Evolutionary conservation across 2,888 invertebrate genomes (phyloP).

Genomic region (Thalpophila matura): DNA sequence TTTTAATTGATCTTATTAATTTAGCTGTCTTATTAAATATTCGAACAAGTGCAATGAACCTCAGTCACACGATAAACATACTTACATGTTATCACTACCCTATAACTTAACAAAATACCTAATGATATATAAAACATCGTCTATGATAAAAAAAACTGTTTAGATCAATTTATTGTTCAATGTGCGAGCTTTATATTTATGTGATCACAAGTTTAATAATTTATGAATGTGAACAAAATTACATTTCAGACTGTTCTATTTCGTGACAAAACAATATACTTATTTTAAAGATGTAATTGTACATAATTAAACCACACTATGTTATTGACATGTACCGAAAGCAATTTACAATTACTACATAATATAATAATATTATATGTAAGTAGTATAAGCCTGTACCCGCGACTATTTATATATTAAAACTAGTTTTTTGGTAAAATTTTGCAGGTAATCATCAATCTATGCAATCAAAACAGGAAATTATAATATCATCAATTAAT

Average conservation of each 20-base stretch:
- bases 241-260: conserved; percentile 30
- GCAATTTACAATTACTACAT: conserved; percentile 18
- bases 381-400: conserved; percentile 16
- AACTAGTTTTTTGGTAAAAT: conserved; percentile 54
- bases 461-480: conserved; percentile 4
- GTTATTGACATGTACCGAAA: conserved; percentile 17
- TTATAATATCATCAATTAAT: neutral
- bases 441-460: conserved; percentile 17
- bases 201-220: conserved; percentile 27
- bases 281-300: no score
- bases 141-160: conserved; percentile 8
- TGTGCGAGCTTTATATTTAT: conserved; percentile 35
- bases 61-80: conserved; percentile 32
- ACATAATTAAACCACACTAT: conserved; percentile 47
- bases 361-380: neutral
- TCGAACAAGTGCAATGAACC: conserved; percentile 42
- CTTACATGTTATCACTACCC: conserved; percentile 21
- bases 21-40: conserved; percentile 16
- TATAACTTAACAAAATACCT: conserved; percentile 32
- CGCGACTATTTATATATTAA: conserved; percentile 22
- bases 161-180: conserved; percentile 39
- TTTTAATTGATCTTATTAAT: conserved; percentile 12
- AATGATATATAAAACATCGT: conserved; percentile 15
- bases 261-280: conserved; percentile 34
- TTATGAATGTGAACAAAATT: conserved; percentile 27